These are phyloP conservation scores for Notodonta dromedarius DNA, from an alignment of 2,888 invertebrate species.

Conservation along the genomic window DNA sequence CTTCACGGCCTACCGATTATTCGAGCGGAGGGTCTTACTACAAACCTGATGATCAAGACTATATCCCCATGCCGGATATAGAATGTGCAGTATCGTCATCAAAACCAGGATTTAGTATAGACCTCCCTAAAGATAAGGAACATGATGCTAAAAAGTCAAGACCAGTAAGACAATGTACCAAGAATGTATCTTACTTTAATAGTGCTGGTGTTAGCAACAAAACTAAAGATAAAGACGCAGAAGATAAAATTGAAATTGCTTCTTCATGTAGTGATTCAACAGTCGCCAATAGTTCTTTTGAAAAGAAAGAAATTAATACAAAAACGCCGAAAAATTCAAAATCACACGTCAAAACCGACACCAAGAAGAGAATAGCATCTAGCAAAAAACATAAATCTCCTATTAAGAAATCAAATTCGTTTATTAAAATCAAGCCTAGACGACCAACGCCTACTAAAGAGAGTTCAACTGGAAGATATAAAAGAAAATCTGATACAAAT, in stretches of 20 bases:
- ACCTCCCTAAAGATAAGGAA: conserved; percentile 31
- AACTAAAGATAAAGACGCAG: conserved; percentile 45
- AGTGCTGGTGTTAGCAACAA: conserved; percentile 39
- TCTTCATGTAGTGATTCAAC: conserved; percentile 52
- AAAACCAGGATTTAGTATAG: conserved; percentile 38
- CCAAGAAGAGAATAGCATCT: conserved; percentile 32
- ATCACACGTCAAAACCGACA: conserved; percentile 20
- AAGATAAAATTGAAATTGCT: conserved; percentile 45
- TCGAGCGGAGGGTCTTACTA: conserved; percentile 86
- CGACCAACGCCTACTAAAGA: conserved; percentile 64
- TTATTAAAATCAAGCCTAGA: conserved; percentile 72
- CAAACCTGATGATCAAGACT: conserved; percentile 86
- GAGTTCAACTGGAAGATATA: conserved; percentile 43
- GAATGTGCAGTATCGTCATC: conserved; percentile 52
- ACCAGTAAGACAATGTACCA: conserved; percentile 73
- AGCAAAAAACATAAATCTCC: conserved; percentile 60
- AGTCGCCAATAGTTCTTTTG: conserved; percentile 45
- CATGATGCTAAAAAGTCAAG: conserved; percentile 47
- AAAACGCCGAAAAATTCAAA: conserved; percentile 44
- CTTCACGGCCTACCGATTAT: conserved; percentile 82
- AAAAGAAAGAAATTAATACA: conserved; percentile 31
- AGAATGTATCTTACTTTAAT: conserved; percentile 74
- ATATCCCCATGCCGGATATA: conserved; percentile 58
- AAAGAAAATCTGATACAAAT: conserved; percentile 40
- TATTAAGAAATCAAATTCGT: conserved; percentile 57